Conservation (phyloP, 2,797 vertebrate genomes). For the Avahi laniger region DNA sequence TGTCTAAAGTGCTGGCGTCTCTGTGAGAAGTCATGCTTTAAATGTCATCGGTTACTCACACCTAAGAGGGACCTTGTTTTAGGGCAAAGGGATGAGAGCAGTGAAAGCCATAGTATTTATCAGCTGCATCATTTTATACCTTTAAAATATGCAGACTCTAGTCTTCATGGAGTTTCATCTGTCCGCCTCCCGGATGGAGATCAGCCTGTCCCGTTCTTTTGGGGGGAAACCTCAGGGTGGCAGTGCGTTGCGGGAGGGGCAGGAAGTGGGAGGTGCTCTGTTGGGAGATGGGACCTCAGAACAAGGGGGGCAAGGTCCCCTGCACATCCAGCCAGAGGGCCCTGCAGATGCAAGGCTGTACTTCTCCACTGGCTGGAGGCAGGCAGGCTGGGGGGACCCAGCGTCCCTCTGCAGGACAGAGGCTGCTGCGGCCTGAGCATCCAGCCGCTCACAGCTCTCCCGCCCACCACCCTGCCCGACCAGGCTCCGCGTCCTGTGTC, state of each 20-base stretch:
- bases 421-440: neutral
- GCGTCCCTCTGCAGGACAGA: neutral
- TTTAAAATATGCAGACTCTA: neutral
- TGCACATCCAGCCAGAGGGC: neutral
- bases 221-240: neutral
- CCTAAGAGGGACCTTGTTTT: neutral
- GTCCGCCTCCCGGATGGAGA: neutral
- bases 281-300: neutral
- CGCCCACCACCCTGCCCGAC: neutral
- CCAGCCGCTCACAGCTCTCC: neutral
- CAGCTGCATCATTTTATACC: neutral
- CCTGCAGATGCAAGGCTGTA: fast-evolving
- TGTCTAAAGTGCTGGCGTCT: neutral
- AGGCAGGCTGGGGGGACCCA: fast-evolving
- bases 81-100: no score
- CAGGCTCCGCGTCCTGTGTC: slow-evolving; percentile 96
- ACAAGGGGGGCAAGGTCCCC: fast-evolving
- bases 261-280: neutral
- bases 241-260: fast-evolving
- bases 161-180: neutral
- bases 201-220: fast-evolving
- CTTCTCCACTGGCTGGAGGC: neutral
- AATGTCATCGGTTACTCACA: neutral
- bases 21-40: neutral
- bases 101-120: neutral